Percentiles rank a stretch among this genome's conserved stretches.
Evolutionary conservation across 2,888 invertebrate species (phyloP).

Genomic region (Drosophila parthenogenetica): DNA sequence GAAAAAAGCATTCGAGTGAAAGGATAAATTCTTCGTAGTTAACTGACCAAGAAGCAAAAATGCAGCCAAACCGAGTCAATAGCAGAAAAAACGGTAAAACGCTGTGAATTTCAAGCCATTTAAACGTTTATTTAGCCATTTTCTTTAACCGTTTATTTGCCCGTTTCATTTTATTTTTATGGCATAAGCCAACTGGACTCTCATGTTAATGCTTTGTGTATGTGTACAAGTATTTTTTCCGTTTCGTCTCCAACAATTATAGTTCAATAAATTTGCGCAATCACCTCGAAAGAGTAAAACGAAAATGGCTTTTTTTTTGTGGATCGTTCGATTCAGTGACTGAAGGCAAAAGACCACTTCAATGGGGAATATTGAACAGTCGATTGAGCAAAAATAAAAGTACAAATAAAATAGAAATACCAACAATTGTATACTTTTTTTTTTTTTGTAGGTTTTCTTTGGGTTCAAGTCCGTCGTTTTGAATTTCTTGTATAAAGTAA

Average conservation of each 20-base stretch:
- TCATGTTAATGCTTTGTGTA: slow-evolving; percentile 20
- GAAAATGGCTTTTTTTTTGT: slow-evolving; percentile 35
- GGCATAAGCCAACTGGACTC: slow-evolving; percentile 32
- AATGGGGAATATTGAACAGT: slow-evolving; percentile 13
- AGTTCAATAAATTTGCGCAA: slow-evolving; percentile 55
- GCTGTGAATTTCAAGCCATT: slow-evolving; percentile 39
- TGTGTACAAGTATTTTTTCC: slow-evolving; percentile 16
- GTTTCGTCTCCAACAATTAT: slow-evolving; percentile 49
- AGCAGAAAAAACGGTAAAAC: neutral
- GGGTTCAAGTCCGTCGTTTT: neutral
- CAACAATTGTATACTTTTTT: slow-evolving; percentile 6
- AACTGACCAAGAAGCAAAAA: slow-evolving; percentile 29
- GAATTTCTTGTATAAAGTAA: too few relatives aligned
- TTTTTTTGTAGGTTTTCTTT: neutral
- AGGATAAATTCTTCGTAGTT: slow-evolving; percentile 45
- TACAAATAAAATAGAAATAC: slow-evolving; percentile 4
- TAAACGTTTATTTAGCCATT: slow-evolving; percentile 45
- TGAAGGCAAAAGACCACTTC: slow-evolving; percentile 7
- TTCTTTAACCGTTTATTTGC: slow-evolving; percentile 49
- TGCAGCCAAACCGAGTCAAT: slow-evolving; percentile 27
- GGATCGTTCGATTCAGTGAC: slow-evolving; percentile 42
- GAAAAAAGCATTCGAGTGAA: slow-evolving; percentile 51
- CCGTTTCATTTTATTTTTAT: slow-evolving; percentile 57
- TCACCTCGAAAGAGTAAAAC: slow-evolving; percentile 39
- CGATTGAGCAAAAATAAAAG: neutral